These are phyloP conservation scores for Dryas iulia DNA, from an alignment of 1,140 invertebrate species.

Conservation along the genomic window DNA sequence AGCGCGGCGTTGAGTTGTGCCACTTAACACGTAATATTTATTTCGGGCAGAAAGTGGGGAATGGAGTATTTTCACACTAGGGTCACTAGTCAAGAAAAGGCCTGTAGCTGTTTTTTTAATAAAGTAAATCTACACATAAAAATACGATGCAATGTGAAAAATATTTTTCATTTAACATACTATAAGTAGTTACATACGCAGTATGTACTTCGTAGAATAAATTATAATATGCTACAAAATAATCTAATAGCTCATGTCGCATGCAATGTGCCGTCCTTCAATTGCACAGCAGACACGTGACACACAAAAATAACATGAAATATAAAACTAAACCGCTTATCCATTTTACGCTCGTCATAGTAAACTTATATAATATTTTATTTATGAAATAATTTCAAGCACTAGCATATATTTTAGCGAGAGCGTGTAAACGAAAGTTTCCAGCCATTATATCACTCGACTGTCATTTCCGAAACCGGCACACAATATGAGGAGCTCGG, in stretches of 20 bases:
- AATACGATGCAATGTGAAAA: background rate
- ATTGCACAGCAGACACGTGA: background rate
- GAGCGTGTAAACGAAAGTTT: constrained; percentile 31
- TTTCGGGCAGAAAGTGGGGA: no score
- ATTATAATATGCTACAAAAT: background rate
- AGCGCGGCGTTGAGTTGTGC: no score
- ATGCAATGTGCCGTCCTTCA: constrained; percentile 1
- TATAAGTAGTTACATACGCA: background rate
- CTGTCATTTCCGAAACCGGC: constrained; percentile 56
- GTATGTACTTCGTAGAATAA: background rate
- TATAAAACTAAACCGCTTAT: background rate
- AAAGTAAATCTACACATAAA: background rate
- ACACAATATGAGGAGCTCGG: constrained; percentile 48
- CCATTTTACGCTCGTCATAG: background rate
- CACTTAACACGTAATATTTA: no score
- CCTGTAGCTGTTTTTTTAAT: no score
- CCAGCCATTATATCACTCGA: constrained; percentile 19
- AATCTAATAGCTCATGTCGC: background rate
- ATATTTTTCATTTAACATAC: background rate
- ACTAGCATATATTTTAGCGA: constrained; percentile 10
- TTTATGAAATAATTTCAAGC: constrained; percentile 9
- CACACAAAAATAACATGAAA: background rate
- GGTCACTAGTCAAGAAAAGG: no score
- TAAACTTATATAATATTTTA: background rate
- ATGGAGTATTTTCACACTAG: no score